phyloP scores from a whole-genome alignment of 2,113 vertebrate species.

The Neolamprologus caudopunctatus region DNA sequence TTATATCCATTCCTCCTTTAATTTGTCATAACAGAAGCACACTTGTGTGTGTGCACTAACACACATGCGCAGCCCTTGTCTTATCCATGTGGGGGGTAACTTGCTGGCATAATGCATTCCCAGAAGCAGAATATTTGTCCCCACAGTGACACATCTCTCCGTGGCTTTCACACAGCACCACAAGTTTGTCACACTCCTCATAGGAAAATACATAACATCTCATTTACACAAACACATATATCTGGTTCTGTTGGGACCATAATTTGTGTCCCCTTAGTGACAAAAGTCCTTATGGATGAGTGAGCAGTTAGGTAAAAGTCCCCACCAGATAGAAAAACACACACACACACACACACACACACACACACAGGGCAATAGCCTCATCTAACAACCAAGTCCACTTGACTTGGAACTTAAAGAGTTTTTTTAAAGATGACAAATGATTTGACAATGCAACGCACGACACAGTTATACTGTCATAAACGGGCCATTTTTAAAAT shows the following conservation, averaged over 20 bases:
- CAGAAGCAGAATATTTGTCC: background rate
- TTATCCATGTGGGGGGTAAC: background rate
- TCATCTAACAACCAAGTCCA: background rate
- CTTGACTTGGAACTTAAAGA: background rate
- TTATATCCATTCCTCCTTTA: conserved; percentile 56
- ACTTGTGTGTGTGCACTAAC: background rate
- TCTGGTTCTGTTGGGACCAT: background rate
- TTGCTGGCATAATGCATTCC: background rate
- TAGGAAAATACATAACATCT: background rate
- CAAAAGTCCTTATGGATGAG: background rate
- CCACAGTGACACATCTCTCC: background rate
- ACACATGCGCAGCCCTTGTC: background rate
- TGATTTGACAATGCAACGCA: background rate
- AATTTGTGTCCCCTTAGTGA: background rate
- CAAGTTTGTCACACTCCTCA: background rate
- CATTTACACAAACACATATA: background rate
- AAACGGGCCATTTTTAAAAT: conserved; percentile 8
- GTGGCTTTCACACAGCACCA: background rate
- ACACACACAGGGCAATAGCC: background rate
- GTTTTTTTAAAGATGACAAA: background rate
- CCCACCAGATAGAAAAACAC: background rate
- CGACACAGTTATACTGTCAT: conserved; percentile 2
- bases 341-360: background rate
- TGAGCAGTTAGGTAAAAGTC: background rate
- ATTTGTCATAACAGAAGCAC: conserved; percentile 48